Conservation (phyloP, 2,113 vertebrate genomes). For the Larimichthys polyactis region DNA sequence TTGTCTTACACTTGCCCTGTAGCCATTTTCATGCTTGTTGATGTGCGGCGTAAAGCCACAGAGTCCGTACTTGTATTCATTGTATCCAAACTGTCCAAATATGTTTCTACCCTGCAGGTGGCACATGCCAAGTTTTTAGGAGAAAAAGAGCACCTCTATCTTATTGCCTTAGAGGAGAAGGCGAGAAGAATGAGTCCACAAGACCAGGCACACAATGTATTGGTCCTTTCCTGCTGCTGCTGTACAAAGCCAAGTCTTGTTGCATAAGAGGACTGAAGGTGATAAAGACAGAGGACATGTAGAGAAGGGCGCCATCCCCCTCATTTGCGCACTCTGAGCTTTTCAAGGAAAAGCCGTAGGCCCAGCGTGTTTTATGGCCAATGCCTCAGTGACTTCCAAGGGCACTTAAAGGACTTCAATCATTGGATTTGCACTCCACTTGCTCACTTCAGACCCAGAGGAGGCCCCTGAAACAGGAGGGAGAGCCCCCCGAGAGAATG, state of each 20-base stretch:
- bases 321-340: constrained; percentile 57
- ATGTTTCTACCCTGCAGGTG: constrained; percentile 9
- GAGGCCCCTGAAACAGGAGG: constrained; percentile 59
- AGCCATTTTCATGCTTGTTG: constrained; percentile 23
- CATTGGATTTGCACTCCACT: constrained; percentile 70
- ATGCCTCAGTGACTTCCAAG: constrained; percentile 78
- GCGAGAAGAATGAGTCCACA: constrained; percentile 53
- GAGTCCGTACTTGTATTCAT: constrained; percentile 2
- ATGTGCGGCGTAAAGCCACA: constrained; percentile 8
- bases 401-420: constrained; percentile 73
- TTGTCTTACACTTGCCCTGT: neutral
- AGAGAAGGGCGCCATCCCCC: constrained; percentile 68
- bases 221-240: constrained; percentile 43
- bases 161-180: constrained; percentile 2
- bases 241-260: constrained; percentile 49
- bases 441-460: constrained; percentile 66
- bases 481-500: constrained; percentile 49
- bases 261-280: constrained; percentile 53
- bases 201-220: constrained; percentile 46
- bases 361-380: constrained; percentile 79
- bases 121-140: constrained; percentile 11
- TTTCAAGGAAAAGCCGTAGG: constrained; percentile 69
- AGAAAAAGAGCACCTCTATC: constrained; percentile 28
- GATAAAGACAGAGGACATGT: constrained; percentile 48
- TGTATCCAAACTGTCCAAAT: constrained; percentile 30